A percentile compares a stretch with the other conserved stretches of the same genome.
phyloP scores from a whole-genome alignment of 1,140 invertebrate species.

The Heliothis virescens region DNA sequence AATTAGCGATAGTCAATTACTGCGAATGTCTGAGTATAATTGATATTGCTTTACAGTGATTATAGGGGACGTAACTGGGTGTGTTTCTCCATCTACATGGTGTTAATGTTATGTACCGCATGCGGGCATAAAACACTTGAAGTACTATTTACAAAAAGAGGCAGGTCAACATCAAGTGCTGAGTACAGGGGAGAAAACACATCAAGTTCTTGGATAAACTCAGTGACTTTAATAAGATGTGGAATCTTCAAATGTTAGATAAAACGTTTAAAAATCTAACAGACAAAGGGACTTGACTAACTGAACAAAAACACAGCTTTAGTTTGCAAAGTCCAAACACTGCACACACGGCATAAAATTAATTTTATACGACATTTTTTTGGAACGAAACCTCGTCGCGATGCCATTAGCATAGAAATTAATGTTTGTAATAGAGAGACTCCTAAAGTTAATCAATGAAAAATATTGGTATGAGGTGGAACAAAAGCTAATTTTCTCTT shows the following conservation, averaged over 20 bases:
- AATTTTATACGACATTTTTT: constrained; percentile 24
- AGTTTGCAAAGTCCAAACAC: neutral
- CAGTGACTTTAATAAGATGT: too few species aligned
- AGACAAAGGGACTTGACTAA: too few species aligned
- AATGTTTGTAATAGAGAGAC: constrained; percentile 28
- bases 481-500: constrained; percentile 54
- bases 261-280: too few species aligned
- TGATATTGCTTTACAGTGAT: constrained; percentile 28
- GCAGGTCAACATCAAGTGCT: too few species aligned
- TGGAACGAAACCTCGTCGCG: neutral
- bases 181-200: too few species aligned
- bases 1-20: constrained; percentile 49
- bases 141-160: too few species aligned
- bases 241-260: too few species aligned
- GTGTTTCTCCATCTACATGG: too few species aligned
- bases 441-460: constrained; percentile 36
- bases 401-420: constrained; percentile 36
- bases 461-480: constrained; percentile 33
- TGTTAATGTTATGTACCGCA: too few species aligned
- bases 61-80: neutral
- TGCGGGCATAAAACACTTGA: too few species aligned
- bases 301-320: neutral
- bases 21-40: constrained; percentile 18
- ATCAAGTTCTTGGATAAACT: too few species aligned
- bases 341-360: constrained; percentile 33